phyloP scores from a whole-genome alignment of 2,113 vertebrate species.

The Theristicus caerulescens region DNA sequence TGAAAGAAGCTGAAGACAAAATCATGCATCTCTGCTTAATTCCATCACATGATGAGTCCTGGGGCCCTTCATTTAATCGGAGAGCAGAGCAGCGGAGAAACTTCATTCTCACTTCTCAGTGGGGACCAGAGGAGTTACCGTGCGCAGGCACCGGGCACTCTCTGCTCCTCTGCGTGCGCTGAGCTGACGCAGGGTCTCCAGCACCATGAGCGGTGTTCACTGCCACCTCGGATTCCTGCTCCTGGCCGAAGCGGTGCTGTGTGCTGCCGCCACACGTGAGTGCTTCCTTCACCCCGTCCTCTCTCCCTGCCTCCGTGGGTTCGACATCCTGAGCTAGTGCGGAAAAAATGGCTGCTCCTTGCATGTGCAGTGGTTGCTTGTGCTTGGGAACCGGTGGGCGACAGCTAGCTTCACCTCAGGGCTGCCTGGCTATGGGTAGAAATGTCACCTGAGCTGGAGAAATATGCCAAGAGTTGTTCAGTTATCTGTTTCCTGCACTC shows the following conservation, averaged over 20 bases:
- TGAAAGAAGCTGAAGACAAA: conserved; percentile 67
- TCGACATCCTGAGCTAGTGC: accelerated
- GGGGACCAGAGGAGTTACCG: background rate
- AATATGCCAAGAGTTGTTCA: background rate
- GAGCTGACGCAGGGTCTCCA: accelerated
- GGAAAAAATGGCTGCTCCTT: background rate
- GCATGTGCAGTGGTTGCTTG: accelerated
- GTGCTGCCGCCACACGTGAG: conserved; percentile 67
- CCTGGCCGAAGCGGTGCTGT: conserved; percentile 21
- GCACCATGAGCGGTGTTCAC: conserved; percentile 44
- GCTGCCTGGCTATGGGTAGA: background rate
- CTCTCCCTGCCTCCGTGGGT: accelerated
- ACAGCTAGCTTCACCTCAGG: background rate
- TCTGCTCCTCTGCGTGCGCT: accelerated
- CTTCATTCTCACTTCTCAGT: background rate
- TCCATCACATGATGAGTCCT: conserved; percentile 81
- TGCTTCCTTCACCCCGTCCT: background rate
- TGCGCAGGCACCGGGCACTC: background rate
- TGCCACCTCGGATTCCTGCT: conserved; percentile 53
- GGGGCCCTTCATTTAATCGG: conserved; percentile 69
- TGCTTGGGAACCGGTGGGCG: background rate
- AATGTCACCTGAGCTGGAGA: background rate
- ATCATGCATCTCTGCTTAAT: conserved; percentile 79
- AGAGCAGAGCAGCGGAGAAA: conserved; percentile 16
- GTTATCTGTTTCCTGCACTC: background rate